Base-by-base conservation (phyloP, 53 echinoderm and acorn worm species). In the Holothuria scabra region DNA sequence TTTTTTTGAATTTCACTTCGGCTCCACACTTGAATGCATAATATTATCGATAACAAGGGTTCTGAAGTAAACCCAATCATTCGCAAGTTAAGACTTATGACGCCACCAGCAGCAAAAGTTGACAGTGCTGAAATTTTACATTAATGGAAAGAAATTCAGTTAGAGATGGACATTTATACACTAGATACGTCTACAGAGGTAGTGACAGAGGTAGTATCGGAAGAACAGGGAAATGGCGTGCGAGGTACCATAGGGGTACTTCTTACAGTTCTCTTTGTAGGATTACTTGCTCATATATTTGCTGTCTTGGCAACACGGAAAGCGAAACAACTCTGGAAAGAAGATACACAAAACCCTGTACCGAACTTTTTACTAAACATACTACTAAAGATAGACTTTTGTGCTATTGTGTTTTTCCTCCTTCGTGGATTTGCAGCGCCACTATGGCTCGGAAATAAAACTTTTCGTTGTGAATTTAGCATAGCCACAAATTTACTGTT, bases 401-500 rank as follows among this genome's bases (percentile, higher is more conserved):
- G 41, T 57, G 92, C 92, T 7, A 64, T 84, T 3, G 14, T 69
- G 12, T 86, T 92, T 63, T 92, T 92, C 86, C 68, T 92, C 46
- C 8, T 92, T 8, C 89, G 92, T 20, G 76, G 76, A 76, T 56
- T 76, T 25, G 32, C 29, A 18, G 19, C 63, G 0, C 76, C 76
- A 5, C 1, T 76, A 55, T 55, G 23, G 37, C 24, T 76, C 25
- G 20, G 46, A 48, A 76, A 48, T 49, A 31, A 74, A 2, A 67
- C 44, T 60, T 76, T 86, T 5, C 78, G 66, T 67, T 92, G 92
- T 59, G 84, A 92, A 83, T 74, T 92, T 37, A 80, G 89, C 84
- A 46, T 84, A 34, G 52, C 88, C n/a, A 86, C 86, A 33, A 92
- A 92, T 72, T 61, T 89, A 18, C 55, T 92, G 30, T 89, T 92